Conservation (phyloP, 2,888 invertebrate genomes). For the Pilophorus perplexus region DNA sequence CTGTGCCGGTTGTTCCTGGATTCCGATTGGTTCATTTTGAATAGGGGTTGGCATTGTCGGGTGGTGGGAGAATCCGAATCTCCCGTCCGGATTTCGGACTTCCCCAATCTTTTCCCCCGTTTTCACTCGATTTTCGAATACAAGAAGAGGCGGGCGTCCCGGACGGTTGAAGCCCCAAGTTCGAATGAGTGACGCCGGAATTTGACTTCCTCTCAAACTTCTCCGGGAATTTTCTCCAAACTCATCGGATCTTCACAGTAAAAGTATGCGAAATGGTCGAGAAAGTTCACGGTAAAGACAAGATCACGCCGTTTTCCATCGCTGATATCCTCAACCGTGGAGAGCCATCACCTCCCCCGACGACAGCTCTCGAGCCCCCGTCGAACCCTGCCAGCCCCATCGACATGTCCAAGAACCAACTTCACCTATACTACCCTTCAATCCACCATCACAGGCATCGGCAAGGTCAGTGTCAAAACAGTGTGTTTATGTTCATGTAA, state of each 20-base stretch:
- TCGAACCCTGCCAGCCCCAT: slow-evolving; percentile 12
- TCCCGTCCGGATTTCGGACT: neutral
- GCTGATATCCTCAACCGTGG: slow-evolving; percentile 42
- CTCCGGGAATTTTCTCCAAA: no score
- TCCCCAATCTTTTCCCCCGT: no score
- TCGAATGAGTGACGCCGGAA: no score
- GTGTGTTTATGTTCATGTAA: no score
- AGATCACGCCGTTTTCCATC: slow-evolving; percentile 44
- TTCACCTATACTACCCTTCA: slow-evolving; percentile 26
- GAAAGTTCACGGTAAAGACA: slow-evolving; percentile 34
- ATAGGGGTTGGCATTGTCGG: slow-evolving; percentile 6
- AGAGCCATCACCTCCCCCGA: slow-evolving; percentile 18
- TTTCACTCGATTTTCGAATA: no score
- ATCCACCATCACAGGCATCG: slow-evolving; percentile 23
- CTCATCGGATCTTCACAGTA: no score
- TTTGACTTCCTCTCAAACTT: no score
- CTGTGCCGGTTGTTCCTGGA: neutral
- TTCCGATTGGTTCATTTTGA: slow-evolving; percentile 10
- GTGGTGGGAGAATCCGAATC: slow-evolving; percentile 4
- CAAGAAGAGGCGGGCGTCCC: no score
- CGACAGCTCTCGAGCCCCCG: neutral
- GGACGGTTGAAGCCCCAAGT: no score
- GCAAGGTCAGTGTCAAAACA: slow-evolving; percentile 24
- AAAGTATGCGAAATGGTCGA: slow-evolving; percentile 37
- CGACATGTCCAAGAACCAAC: slow-evolving; percentile 34